These are phyloP conservation scores for Nymphalis urticae DNA, from an alignment of 2,888 invertebrate species.

Conservation along the genomic window DNA sequence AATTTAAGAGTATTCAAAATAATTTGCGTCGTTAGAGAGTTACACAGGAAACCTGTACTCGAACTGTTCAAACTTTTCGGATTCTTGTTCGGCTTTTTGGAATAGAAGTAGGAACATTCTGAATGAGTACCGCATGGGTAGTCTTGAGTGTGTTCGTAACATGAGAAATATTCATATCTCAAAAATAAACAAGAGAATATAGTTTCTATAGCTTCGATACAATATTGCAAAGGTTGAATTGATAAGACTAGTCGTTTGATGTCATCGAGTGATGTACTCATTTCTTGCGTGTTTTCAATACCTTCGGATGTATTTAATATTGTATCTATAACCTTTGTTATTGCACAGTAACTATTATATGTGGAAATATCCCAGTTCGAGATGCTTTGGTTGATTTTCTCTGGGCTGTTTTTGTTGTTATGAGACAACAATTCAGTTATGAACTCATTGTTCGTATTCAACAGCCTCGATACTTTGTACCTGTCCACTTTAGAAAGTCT, in stretches of 20 bases:
- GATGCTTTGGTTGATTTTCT: constrained; percentile 47
- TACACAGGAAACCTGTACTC: constrained; percentile 81
- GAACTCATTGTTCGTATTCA: constrained; percentile 72
- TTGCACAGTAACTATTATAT: constrained; percentile 77
- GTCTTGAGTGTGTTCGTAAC: constrained; percentile 75
- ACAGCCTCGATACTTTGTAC: constrained; percentile 74
- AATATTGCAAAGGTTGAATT: constrained; percentile 70
- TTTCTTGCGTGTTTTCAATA: constrained; percentile 58
- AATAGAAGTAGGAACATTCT: constrained; percentile 76
- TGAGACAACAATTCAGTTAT: constrained; percentile 62
- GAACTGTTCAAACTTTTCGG: constrained; percentile 52
- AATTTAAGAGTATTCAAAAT: constrained; percentile 81
- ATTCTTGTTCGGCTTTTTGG: constrained; percentile 64
- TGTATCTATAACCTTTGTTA: constrained; percentile 75
- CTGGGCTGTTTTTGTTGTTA: constrained; percentile 50
- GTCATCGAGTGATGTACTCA: constrained; percentile 70
- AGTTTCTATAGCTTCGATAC: constrained; percentile 86
- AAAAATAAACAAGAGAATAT: constrained; percentile 87
- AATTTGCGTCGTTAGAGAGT: constrained; percentile 81
- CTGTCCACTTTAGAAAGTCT: constrained; percentile 74
- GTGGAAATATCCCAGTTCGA: constrained; percentile 74
- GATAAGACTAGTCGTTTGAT: constrained; percentile 73
- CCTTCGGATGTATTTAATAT: constrained; percentile 67
- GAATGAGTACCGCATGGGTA: constrained; percentile 70
- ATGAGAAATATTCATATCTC: constrained; percentile 82